Base-by-base conservation (phyloP, 2,888 invertebrate species). In the Epinotia ramella region DNA sequence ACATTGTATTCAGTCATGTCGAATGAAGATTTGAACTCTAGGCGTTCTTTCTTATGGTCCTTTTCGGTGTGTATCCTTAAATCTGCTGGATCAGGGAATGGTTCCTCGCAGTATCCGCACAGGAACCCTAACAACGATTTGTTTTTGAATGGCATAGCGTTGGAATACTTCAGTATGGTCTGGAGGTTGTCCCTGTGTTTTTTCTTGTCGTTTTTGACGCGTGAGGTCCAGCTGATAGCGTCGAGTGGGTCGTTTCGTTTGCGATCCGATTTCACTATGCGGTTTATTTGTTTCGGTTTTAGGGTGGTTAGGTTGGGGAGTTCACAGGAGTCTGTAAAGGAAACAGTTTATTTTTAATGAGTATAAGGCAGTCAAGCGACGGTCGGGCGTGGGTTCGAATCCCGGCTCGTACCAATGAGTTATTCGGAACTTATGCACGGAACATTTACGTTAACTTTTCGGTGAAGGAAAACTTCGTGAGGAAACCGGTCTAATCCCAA, bases 171-270 rank as follows among this genome's bases (percentile, higher is more conserved):
- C 0, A 94, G 76, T 68, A 94, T 86, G 0, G 86, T 89, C 2
- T 85, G 80, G 0, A 93, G 73, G 49, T 94, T 94, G 3, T 90
- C 88, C 56, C 77, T 84, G 56, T 92, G 90, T 78, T 93, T 93
- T 0, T 76, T 71, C 68, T 89, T 92, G 12, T 88, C 88, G 0
- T 81, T 79, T 1, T 78, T 79, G 0, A 78, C 77, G 0, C 81
- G 79, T 0, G 80, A 76, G 0, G 82, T 82, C 88, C 89, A 91
- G 0, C 82, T 79, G 3, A 89, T 59, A 3, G 84, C 85, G 77
- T 86, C 86, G 0, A 83, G 59, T 1, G 84, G 82, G 0, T 71
- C 78, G 62, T 20, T 77, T 11, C 72, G 57, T 5, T 80, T 79
- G 28, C 84, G 84, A 2, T 80, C 77, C 3, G 85, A 79, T 1